Base-by-base conservation (phyloP, 2,888 invertebrate genomes). In the Eremobia ochroleuca region DNA sequence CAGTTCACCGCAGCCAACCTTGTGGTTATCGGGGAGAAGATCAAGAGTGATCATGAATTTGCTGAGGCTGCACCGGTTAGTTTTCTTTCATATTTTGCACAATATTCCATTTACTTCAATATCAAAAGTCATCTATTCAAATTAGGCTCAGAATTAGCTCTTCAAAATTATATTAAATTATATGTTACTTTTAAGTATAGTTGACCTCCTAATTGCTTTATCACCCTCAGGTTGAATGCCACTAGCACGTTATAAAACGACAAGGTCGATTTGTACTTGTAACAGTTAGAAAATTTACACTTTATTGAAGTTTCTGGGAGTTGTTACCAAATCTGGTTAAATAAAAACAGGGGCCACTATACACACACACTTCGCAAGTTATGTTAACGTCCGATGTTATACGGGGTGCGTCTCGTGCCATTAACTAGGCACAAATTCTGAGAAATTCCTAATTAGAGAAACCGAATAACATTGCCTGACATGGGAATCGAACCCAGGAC, bases 31-130 rank as follows among this genome's bases (percentile, higher is more conserved):
- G 96, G 97, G 1, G 99, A 99, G 81, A 98, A 98, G 94, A 97
- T 99, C 68, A 99, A 99, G 92, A 98, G 97, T 87, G 99, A 99
- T 90, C 98, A 98, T 68, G 98, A 98, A 0, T 99, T 99, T 91
- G 97, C 98, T 81, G 98, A 98, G 92, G 98, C 98, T 34, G 98
- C 99, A 0, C 98, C 98, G 90, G 98, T 98, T 89, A 93, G 93
- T 93, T 58, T 52, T 58, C 9, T 2, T n/a, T 15, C 4, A 11
- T 49, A 34, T 34, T n/a, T 52, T 52, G 18, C 21, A 34, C n/a
- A 34, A 34, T 49, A 49, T 66, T 31, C 21, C 31, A 4, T 46
- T 67, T 15, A 49, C 8, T 31, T 31, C 15, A 46, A 67, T 11
- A 49, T 18, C 15, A 25, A 25, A 6, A 28, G 3, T 18, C 40